phyloP scores from a whole-genome alignment of 2,888 invertebrate species.

The Tinea semifulvella region DNA sequence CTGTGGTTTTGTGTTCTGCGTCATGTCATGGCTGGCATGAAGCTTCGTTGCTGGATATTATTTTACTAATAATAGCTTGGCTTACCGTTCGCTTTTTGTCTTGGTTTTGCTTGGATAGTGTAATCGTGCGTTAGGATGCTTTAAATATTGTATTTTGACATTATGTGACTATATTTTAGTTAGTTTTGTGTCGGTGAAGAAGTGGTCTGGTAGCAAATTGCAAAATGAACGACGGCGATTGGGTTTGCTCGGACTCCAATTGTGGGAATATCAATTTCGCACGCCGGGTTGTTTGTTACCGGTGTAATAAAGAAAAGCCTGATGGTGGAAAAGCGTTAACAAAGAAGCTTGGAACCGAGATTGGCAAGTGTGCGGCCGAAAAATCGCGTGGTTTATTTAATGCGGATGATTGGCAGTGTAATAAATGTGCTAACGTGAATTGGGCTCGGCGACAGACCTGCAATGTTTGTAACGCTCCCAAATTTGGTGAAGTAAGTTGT shows the following conservation, averaged over 20 bases:
- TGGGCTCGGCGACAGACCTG: conserved; percentile 97
- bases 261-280: conserved; percentile 97
- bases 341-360: conserved; percentile 93
- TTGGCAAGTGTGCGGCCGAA: conserved; percentile 98
- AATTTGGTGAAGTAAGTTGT: conserved; percentile 88
- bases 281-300: conserved; percentile 87
- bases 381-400: conserved; percentile 95
- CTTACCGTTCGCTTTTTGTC: conserved; percentile 29
- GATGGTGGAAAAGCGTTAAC: conserved; percentile 53
- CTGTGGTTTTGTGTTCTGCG: conserved; percentile 22
- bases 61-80: conserved; percentile 34
- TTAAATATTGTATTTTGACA: not conserved
- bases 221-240: conserved; percentile 70
- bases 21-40: conserved; percentile 49
- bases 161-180: conserved; percentile 2
- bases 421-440: conserved; percentile 99
- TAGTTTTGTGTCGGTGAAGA: not conserved
- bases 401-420: conserved; percentile 99
- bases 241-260: conserved; percentile 72
- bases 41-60: conserved; percentile 39
- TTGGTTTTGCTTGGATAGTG: conserved; percentile 39
- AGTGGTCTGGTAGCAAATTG: no score
- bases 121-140: not conserved
- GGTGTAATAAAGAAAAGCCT: conserved; percentile 81
- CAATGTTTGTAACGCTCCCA: conserved; percentile 98